A percentile compares a stretch with the other conserved stretches of the same genome.
Conservation (phyloP, 2,888 invertebrate species). For the Tortricodes alternella region DNA sequence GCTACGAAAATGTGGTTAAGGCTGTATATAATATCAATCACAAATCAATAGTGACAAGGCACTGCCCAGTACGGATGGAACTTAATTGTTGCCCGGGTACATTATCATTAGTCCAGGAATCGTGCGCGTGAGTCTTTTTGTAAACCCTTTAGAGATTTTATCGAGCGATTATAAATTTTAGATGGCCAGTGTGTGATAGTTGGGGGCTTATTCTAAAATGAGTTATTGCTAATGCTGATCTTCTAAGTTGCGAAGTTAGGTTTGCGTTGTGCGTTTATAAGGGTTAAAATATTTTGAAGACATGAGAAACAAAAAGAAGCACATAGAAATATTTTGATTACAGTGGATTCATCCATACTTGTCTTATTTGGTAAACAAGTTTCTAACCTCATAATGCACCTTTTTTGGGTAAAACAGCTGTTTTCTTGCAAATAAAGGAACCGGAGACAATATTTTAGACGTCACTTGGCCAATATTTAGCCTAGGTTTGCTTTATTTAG, state of each 20-base stretch:
- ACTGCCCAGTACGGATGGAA: slow-evolving; percentile 65
- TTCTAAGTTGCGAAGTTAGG: slow-evolving; percentile 10
- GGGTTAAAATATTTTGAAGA: neutral
- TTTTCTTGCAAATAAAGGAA: no score
- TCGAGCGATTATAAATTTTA: slow-evolving; percentile 52
- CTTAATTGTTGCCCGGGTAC: slow-evolving; percentile 65
- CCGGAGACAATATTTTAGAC: no score
- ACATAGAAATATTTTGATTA: neutral
- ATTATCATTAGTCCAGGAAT: slow-evolving; percentile 56
- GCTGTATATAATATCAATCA: slow-evolving; percentile 71
- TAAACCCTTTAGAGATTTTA: slow-evolving; percentile 52
- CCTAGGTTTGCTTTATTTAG: no score
- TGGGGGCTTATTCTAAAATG: slow-evolving; percentile 25
- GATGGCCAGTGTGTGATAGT: slow-evolving; percentile 45
- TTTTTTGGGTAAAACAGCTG: no score
- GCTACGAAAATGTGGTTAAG: slow-evolving; percentile 14
- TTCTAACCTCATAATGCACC: no score
- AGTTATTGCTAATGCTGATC: slow-evolving; percentile 22
- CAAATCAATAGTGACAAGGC: slow-evolving; percentile 72
- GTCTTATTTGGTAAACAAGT: no score
- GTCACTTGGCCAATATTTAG: no score
- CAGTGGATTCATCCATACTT: no score
- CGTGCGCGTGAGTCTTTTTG: slow-evolving; percentile 40
- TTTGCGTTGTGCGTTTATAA: neutral
- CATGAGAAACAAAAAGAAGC: neutral